Evolutionary conservation across 2,113 vertebrate genomes (phyloP).

Genomic region (Percina caprodes): DNA sequence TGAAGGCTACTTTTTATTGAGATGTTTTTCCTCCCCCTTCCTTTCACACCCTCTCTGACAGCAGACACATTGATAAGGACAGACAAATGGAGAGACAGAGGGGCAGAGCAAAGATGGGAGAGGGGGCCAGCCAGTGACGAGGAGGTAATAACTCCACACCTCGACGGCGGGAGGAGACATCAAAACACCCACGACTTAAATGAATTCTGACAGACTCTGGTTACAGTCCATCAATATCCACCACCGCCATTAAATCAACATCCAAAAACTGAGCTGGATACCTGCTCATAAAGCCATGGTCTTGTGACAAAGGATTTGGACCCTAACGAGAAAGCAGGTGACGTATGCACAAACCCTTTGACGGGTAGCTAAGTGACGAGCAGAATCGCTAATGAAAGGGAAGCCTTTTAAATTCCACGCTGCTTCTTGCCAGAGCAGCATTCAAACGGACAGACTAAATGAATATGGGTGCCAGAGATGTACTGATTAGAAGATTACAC

Average conservation of each 20-base stretch:
- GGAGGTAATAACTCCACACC: conserved; percentile 68
- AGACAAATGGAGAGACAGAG: conserved; percentile 43
- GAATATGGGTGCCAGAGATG: conserved; percentile 23
- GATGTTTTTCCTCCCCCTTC: conserved; percentile 52
- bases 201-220: conserved; percentile 68
- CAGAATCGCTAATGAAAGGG: conserved; percentile 55
- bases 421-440: conserved; percentile 2
- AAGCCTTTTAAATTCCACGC: conserved; percentile 32
- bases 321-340: conserved; percentile 41
- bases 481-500: conserved; percentile 61
- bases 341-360: conserved; percentile 38
- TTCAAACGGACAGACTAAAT: conserved; percentile 35
- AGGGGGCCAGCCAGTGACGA: conserved; percentile 19
- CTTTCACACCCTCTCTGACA: conserved; percentile 33
- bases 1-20: conserved; percentile 68
- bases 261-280: conserved; percentile 52
- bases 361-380: conserved; percentile 19
- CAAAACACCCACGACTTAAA: conserved; percentile 63
- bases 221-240: conserved; percentile 67
- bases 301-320: conserved; percentile 45
- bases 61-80: conserved; percentile 54
- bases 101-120: conserved; percentile 5
- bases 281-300: conserved; percentile 44
- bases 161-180: conserved; percentile 51
- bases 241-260: conserved; percentile 62